Base-by-base conservation (phyloP, 2,888 invertebrate species). In the Cephonodes hylas region DNA sequence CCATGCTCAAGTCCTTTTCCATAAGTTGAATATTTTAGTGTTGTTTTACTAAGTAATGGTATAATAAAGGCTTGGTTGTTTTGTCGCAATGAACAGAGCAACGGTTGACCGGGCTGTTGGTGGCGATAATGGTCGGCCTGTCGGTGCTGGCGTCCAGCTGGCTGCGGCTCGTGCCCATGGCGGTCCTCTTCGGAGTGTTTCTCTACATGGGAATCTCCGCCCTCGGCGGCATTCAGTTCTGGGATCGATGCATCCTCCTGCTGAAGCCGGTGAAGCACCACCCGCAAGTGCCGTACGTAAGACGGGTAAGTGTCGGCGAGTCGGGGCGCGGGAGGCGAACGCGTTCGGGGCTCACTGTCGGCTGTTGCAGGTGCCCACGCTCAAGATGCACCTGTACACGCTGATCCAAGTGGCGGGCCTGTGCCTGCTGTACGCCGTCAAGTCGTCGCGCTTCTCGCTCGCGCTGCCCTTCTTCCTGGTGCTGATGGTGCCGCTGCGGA, bases 101-200 rank as follows among this genome's bases (percentile, higher is more conserved):
- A 91, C 94, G 98, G 38, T 88, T 98, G 44, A 97, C 97, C 59
- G 96, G 96, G 0, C 93, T 98, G 27, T 88, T 96, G 62, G 97
- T 98, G 2, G 94, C 97, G 0, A 80, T 96, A 7, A 89, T 98
- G 75, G 95, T 97, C 63, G 98, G 98, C 5, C 81, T 96, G 18
- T 97, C 98, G 0, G 96, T 99, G 42, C 89, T 97, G 60, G 96
- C 98, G 94, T 95, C 97, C 1, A 93, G 96, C 5, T 92, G 97
- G 64, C 91, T 99, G 61, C 93, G 96, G 25, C 93, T 96, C 61
- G 97, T 99, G 66, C 99, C 99, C 0, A 96, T 99, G 95, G 96
- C 99, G n/a, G 98, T 99, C 60, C 94, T 99, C 22, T 98, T 99
- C 82, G 99, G 99, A 22, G 97, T 99, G 27, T 99, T 99, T 91